phyloP scores from a whole-genome alignment of 2,888 invertebrate species.

The Emesis russula region DNA sequence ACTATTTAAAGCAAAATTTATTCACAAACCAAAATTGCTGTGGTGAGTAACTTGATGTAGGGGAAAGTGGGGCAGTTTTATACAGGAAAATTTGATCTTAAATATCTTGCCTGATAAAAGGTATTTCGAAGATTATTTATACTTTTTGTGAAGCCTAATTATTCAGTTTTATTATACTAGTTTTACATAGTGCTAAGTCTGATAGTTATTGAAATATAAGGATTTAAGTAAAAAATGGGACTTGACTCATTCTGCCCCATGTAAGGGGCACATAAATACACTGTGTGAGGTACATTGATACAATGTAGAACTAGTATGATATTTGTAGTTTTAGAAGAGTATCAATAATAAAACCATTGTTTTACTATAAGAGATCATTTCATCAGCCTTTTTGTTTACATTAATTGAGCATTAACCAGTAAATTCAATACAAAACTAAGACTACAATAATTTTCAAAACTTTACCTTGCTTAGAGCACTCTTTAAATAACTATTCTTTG shows the following conservation, averaged over 20 bases:
- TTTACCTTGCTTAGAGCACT: no score
- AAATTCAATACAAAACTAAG: not conserved
- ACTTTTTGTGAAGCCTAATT: constrained; percentile 1
- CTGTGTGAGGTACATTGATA: not conserved
- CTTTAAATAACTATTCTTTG: no score
- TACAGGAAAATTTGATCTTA: not conserved
- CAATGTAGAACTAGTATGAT: not conserved
- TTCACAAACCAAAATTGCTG: no score
- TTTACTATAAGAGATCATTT: not conserved
- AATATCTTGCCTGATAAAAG: not conserved
- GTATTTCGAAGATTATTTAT: not conserved
- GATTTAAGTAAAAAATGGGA: no score
- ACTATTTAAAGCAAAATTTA: no score
- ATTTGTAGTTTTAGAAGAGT: not conserved
- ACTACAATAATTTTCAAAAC: no score
- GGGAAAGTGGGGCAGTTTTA: not conserved
- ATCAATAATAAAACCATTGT: not conserved
- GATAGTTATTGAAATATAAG: no score
- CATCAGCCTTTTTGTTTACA: not conserved
- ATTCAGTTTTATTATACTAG: not conserved
- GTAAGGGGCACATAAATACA: not conserved
- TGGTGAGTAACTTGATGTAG: not conserved
- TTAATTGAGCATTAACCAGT: not conserved
- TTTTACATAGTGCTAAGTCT: no score
- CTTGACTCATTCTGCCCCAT: not conserved